Conservation (phyloP, 2,888 invertebrate genomes). For the Hofmannophila pseudospretella region DNA sequence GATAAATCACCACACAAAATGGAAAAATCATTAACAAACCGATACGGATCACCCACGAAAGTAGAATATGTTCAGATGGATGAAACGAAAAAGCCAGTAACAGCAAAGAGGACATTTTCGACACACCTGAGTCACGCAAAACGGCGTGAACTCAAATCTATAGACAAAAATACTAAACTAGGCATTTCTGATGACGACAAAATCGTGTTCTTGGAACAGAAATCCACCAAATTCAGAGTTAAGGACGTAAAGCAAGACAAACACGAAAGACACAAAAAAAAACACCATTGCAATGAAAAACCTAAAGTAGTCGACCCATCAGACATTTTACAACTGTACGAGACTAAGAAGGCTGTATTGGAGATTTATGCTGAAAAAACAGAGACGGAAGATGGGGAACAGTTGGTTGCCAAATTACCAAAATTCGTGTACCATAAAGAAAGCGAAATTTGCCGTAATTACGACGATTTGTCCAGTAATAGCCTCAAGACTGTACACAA, state of each 20-base stretch:
- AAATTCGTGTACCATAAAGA: conserved; percentile 46
- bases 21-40: too few species aligned
- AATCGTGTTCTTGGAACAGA: conserved; percentile 20
- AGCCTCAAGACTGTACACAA: conserved; percentile 24
- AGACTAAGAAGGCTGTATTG: conserved; percentile 59
- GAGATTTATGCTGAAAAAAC: conserved; percentile 54
- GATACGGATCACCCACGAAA: too few species aligned
- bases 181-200: conserved; percentile 34
- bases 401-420: conserved; percentile 49
- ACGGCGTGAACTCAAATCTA: conserved; percentile 18
- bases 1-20: too few species aligned
- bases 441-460: conserved; percentile 28
- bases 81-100: background rate
- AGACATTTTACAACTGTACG: conserved; percentile 53
- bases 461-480: conserved; percentile 22
- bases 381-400: conserved; percentile 28
- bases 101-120: background rate
- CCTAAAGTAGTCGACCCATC: conserved; percentile 16
- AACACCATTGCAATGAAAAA: conserved; percentile 5
- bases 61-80: background rate
- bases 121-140: conserved; percentile 11
- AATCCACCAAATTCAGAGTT: background rate
- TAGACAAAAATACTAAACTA: conserved; percentile 24
- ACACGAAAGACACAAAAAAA: conserved; percentile 5
- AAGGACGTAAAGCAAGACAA: background rate